Base-by-base conservation (phyloP, 1,140 invertebrate species). In the Zaprionus nigranus region DNA sequence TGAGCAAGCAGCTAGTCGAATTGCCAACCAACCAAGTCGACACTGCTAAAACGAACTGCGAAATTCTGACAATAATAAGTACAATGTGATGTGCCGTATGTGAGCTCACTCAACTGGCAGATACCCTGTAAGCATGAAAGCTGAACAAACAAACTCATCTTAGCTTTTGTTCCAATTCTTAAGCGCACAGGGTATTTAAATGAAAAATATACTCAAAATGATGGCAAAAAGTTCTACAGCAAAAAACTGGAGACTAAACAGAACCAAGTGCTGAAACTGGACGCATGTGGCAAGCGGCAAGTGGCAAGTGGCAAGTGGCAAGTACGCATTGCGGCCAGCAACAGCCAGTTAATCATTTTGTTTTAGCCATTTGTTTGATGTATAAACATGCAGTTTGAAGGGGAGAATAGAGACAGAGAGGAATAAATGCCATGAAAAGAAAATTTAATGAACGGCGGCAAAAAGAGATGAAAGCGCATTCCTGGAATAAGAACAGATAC, bases 141-240 rank as follows among this genome's bases (percentile, higher is more conserved):
- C 28, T 30, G 28, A 30, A 7, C 6, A 15, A 15, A n/a, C 4
- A n/a, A 6, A 5, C 12, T 26, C 5, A 24, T 24, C 43, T 53
- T 20, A 22, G n/a, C 46, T 40, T 6, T 2, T 38, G 28, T 1
- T 11, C 2, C 11, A 11, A 9, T 17, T 11, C 15, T 7, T 7
- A 30, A 15, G 15, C 30, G 5, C 61, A 38, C 51, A 46, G 34
- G 73, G 79, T 73, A 83, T 79, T 61, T 54, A 79, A 88, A 90
- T 87, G 84, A 88, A 88, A 88, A 90, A 84, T 88, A 72, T 79
- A 81, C 84, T 90, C 75, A 43, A 88, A 90, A 84, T 88, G 81
- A 81, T 85, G 78, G 84, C 85, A 90, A 76, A 88, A 88, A 88
- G 81, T 90, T 90, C 81, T 82, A 58, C 9, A 67, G 40, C 34